A percentile compares a stretch with the other conserved stretches of the same genome.
Evolutionary conservation across 1,140 invertebrate species (phyloP).

Genomic region (Vanessa atalanta): DNA sequence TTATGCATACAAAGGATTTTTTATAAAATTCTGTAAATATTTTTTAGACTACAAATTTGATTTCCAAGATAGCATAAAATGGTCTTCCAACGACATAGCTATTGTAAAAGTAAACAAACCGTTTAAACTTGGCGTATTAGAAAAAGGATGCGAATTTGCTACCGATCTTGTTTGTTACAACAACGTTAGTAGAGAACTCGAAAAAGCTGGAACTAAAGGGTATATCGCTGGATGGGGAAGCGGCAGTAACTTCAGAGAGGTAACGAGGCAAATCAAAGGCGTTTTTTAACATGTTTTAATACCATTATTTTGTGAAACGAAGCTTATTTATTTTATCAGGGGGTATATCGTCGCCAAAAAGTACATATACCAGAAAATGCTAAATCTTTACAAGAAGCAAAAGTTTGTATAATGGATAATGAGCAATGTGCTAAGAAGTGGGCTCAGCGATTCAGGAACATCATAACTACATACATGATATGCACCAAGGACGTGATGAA

Average conservation of each 20-base stretch:
- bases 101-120: constrained; percentile 72
- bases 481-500: constrained; percentile 74
- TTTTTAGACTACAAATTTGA: constrained; percentile 74
- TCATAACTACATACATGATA: constrained; percentile 73
- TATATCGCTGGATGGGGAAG: constrained; percentile 74
- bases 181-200: constrained; percentile 66
- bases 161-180: constrained; percentile 61
- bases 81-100: constrained; percentile 75
- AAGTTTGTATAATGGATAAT: constrained; percentile 74
- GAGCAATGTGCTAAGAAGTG: constrained; percentile 73
- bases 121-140: constrained; percentile 63
- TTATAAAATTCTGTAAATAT: background rate
- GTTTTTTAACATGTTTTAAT: background rate
- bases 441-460: constrained; percentile 64
- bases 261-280: constrained; percentile 29
- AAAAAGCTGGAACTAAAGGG: constrained; percentile 69
- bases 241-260: constrained; percentile 69
- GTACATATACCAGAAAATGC: constrained; percentile 61
- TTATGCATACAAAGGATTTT: too few species aligned
- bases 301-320: background rate
- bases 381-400: constrained; percentile 69
- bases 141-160: constrained; percentile 66
- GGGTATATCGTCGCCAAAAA: constrained; percentile 62
- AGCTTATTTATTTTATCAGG: constrained; percentile 40
- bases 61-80: constrained; percentile 74